phyloP scores from a whole-genome alignment of 2,888 invertebrate genomes.

The Cerceris ruficornis region DNA sequence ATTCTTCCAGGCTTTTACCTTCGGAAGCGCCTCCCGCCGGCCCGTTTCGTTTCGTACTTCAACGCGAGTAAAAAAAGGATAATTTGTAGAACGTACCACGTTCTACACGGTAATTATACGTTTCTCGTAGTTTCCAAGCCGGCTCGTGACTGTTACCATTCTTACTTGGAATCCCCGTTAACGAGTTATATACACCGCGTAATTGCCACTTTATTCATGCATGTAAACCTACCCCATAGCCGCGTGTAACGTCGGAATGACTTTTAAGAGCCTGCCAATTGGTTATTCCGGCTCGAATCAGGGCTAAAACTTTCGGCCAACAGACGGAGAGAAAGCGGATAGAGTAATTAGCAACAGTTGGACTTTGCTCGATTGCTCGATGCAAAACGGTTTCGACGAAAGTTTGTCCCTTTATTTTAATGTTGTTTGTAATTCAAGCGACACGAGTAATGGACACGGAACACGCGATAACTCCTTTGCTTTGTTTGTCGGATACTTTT shows the following conservation, averaged over 20 bases:
- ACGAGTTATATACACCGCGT: conserved; percentile 25
- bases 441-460: conserved; percentile 44
- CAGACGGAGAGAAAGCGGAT: neutral
- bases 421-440: conserved; percentile 59
- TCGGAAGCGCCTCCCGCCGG: too few relatives aligned
- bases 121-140: neutral
- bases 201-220: conserved; percentile 47
- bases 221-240: conserved; percentile 30
- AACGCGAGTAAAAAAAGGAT: neutral
- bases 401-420: conserved; percentile 47
- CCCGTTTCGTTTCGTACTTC: neutral
- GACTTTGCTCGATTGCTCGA: conserved; percentile 63
- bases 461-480: conserved; percentile 51
- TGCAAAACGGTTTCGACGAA: conserved; percentile 5
- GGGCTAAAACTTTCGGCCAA: conserved; percentile 50
- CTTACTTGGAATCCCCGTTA: conserved; percentile 34
- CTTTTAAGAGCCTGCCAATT: conserved; percentile 42
- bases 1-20: too few relatives aligned
- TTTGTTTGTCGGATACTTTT: neutral
- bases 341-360: conserved; percentile 69
- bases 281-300: conserved; percentile 33
- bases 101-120: conserved; percentile 1
- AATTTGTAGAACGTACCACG: neutral
- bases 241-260: conserved; percentile 40
- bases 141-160: conserved; percentile 30